Evolutionary conservation across 2,113 vertebrate species (phyloP), one percentile per base, ranked within the genome.

Genomic region (Australoheros scitulus): DNA sequence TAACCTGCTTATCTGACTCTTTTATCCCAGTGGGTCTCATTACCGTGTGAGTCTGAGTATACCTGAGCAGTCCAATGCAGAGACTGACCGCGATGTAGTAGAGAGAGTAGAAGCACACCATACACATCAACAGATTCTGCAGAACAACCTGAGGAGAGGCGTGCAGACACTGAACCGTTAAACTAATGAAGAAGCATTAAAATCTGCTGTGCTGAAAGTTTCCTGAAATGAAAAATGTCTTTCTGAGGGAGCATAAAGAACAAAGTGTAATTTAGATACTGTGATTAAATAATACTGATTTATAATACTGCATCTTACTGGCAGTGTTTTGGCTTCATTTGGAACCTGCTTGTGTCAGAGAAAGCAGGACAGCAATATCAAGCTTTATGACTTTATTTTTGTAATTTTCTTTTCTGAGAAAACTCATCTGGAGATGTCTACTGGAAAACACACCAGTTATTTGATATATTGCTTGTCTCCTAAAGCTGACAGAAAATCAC

Each of bases 11-110:
- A 47, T 41, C 0, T 64, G 0, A 50, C 24, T 29, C 1, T 18
- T 1, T 63, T 60, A 55, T 22, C 18, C 36, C 65, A 79, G 4
- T 5, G 13, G 7, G 26, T 47, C 18, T 24, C 14, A 17, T 65
- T 14, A 13, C 7, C 1, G 13, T 52, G 11, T 50, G 59, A 61
- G 34, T 6, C 13, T 59, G 65, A 3, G 32, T 77, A 38, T 88
- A 96, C 95, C 95, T 95, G 92, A 96, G 89, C 65, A 95, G 86
- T 9, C 95, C 96, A 36, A 96, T 95, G 89, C 95, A 96, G 63
- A 96, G 76, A 82, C 95, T 96, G 90, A 95, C 93, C 11, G 63
- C 90, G n/a, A 96, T 91, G 90, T 95, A 96, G 90, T 96, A 96
- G 14, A 96, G 89, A 6, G 94, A 94, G 92, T 96, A 96, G 91